Conservation (phyloP, 2,797 vertebrate genomes). For the Nyctalus aviator region DNA sequence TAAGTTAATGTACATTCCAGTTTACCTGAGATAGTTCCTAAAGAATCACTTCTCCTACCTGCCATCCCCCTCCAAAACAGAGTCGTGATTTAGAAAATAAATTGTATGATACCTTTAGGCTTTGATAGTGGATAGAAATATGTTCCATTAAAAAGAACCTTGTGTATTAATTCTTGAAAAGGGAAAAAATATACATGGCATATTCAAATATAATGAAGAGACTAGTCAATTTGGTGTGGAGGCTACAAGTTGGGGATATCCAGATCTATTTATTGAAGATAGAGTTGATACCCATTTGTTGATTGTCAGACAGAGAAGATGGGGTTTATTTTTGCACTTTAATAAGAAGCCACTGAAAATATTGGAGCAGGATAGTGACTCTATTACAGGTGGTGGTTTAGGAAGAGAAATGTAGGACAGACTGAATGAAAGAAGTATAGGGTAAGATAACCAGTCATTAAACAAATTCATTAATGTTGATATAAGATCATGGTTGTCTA, state of each 20-base stretch:
- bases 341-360: neutral
- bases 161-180: neutral
- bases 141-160: neutral
- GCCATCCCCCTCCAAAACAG: neutral
- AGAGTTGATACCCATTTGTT: neutral
- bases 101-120: neutral
- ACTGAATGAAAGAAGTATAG: neutral
- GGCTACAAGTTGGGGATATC: neutral
- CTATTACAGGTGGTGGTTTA: neutral
- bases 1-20: neutral
- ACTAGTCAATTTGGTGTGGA: neutral
- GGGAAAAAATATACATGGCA: neutral
- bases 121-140: neutral
- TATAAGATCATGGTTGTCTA: neutral
- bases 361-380: neutral
- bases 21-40: neutral
- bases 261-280: neutral
- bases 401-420: neutral
- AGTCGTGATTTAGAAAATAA: neutral
- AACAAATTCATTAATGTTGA: neutral
- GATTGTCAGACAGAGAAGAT: neutral
- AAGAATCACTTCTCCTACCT: neutral
- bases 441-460: neutral
- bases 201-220: neutral
- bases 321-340: neutral